These are phyloP conservation scores for Platynereis dumerilii DNA, from an alignment of 2,888 invertebrate genomes.

Conservation along the genomic window DNA sequence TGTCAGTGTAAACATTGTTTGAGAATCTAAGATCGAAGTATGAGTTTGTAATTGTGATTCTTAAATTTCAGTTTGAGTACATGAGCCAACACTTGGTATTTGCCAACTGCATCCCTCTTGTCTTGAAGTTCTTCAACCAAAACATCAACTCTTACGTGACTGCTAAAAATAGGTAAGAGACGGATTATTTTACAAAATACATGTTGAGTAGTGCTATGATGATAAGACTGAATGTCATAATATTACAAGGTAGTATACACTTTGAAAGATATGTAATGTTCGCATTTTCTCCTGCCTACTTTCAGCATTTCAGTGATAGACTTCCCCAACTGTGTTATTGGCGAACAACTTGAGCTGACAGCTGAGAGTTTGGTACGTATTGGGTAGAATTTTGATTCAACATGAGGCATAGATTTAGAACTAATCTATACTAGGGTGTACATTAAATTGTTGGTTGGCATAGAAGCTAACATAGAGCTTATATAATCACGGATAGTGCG, in stretches of 20 bases:
- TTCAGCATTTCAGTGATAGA: constrained; percentile 86
- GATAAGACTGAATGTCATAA: not conserved
- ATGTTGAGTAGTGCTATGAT: not conserved
- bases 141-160: constrained; percentile 94
- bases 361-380: constrained; percentile 76
- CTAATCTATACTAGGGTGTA: too few species aligned
- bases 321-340: constrained; percentile 94
- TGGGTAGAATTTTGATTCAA: not conserved
- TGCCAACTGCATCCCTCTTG: constrained; percentile 97
- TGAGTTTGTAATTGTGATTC: too few species aligned
- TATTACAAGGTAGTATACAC: not conserved
- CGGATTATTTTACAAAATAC: not conserved
- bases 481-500: too few species aligned
- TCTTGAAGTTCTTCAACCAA: constrained; percentile 98
- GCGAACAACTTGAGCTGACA: constrained; percentile 91
- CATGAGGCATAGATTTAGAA: not conserved
- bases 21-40: too few species aligned
- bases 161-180: constrained; percentile 77
- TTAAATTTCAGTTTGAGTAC: constrained; percentile 79
- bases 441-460: too few species aligned
- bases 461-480: too few species aligned
- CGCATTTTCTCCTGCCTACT: constrained; percentile 4
- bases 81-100: constrained; percentile 98
- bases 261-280: not conserved
- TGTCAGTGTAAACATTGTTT: not conserved